A percentile compares a stretch with the other conserved stretches of the same genome.
Evolutionary conservation across 2,797 vertebrate genomes (phyloP).

Genomic region (Valencia hispanica): DNA sequence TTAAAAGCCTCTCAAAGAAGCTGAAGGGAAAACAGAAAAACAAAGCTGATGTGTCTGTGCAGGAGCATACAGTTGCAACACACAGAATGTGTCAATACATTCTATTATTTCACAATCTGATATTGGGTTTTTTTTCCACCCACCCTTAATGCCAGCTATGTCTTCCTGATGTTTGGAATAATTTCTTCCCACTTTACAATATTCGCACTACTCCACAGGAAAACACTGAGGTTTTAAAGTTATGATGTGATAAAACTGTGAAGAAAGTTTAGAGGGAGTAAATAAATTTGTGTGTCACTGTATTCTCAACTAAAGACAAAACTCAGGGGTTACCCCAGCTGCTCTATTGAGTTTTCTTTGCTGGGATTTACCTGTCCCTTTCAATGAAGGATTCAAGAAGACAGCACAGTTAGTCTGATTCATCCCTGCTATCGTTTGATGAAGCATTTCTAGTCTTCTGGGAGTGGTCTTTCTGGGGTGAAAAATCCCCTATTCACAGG

Average conservation of each 20-base stretch:
- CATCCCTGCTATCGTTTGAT: not conserved
- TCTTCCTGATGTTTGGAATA: not conserved
- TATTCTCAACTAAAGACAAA: not conserved
- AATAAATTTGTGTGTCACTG: not conserved
- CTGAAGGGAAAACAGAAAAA: not conserved
- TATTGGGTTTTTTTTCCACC: not conserved
- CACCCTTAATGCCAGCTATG: not conserved
- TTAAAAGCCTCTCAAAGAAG: not conserved
- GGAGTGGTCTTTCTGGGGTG: not conserved
- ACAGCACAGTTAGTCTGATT: not conserved
- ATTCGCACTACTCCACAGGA: not conserved
- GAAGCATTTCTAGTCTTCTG: not conserved
- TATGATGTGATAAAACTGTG: not conserved
- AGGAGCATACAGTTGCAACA: not conserved
- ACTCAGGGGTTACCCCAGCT: too few species aligned
- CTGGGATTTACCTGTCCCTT: not conserved
- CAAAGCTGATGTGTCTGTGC: not conserved
- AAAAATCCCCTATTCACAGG: not conserved
- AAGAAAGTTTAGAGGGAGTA: not conserved
- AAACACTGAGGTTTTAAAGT: not conserved
- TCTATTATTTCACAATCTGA: not conserved
- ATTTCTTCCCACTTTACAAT: not conserved
- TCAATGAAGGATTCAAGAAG: not conserved
- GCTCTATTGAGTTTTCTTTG: not conserved
- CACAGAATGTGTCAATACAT: not conserved